A percentile compares a stretch with the other conserved stretches of the same genome.
phyloP scores from a whole-genome alignment of 2,888 invertebrate genomes.

The Ochropleura leucogaster region DNA sequence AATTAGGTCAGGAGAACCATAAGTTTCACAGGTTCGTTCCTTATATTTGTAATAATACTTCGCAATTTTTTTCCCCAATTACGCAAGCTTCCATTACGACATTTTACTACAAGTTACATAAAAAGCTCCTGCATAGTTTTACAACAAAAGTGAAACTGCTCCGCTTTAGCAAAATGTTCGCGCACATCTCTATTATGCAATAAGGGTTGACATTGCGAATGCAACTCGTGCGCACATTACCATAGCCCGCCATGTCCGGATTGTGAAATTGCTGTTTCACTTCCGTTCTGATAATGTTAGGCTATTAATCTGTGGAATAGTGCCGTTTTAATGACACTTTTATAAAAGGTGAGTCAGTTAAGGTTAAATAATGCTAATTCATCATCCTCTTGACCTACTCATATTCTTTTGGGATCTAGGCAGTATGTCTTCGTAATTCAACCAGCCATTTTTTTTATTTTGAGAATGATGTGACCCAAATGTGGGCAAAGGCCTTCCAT shows the following conservation, averaged over 20 bases:
- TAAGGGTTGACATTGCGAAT: constrained; percentile 82
- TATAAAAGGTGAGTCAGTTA: neutral
- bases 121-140: constrained; percentile 57
- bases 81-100: constrained; percentile 21
- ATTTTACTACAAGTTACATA: constrained; percentile 59
- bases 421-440: neutral
- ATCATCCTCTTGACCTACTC: neutral
- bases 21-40: neutral
- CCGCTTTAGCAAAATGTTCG: constrained; percentile 83
- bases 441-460: neutral
- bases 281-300: constrained; percentile 76
- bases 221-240: constrained; percentile 75
- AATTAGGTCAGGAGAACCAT: neutral
- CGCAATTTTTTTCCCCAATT: neutral
- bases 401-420: neutral
- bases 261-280: constrained; percentile 88
- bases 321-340: constrained; percentile 28
- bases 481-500: too few relatives aligned
- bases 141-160: constrained; percentile 83
- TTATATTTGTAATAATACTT: neutral
- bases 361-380: neutral
- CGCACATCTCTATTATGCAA: constrained; percentile 84
- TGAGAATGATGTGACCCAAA: too few relatives aligned
- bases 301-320: constrained; percentile 44
- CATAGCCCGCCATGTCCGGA: constrained; percentile 83